These are phyloP conservation scores for Ladona fulva DNA, from an alignment of 1,140 invertebrate species.

Conservation along the genomic window DNA sequence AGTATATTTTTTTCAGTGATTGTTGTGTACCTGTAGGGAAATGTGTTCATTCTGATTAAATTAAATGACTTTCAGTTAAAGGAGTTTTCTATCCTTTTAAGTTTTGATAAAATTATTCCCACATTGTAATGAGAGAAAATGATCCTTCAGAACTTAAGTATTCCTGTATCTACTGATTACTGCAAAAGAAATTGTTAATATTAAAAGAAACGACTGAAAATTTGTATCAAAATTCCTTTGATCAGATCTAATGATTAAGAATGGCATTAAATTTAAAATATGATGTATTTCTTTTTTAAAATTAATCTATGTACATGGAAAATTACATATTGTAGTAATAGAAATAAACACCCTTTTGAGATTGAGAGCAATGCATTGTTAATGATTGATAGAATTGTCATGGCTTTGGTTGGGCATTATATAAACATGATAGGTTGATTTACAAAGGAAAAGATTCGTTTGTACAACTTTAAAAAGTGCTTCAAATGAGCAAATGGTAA, in stretches of 20 bases:
- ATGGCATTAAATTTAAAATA: not conserved
- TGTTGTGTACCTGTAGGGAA: not conserved
- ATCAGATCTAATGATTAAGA: too few relatives aligned
- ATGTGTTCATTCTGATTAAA: not conserved
- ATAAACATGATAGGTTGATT: not conserved
- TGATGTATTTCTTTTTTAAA: not conserved
- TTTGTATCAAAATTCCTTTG: too few relatives aligned
- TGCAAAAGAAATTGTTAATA: too few relatives aligned
- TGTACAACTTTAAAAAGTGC: not conserved
- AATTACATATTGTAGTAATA: constrained; percentile 1
- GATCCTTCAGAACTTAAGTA: too few relatives aligned
- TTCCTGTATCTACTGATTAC: too few relatives aligned
- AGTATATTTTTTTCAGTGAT: not conserved
- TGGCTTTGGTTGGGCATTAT: constrained; percentile 9
- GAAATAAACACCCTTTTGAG: constrained; percentile 9
- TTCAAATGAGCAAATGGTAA: not conserved
- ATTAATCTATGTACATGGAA: not conserved
- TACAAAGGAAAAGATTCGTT: not conserved
- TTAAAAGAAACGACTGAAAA: too few relatives aligned
- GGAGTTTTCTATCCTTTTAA: too few relatives aligned
- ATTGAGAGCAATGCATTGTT: constrained; percentile 6
- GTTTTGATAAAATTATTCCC: too few relatives aligned
- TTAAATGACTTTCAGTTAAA: too few relatives aligned
- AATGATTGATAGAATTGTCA: not conserved
- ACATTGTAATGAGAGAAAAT: too few relatives aligned